These are phyloP conservation scores for Trichogramma pretiosum DNA, from an alignment of 1,140 invertebrate species.

Conservation along the genomic window DNA sequence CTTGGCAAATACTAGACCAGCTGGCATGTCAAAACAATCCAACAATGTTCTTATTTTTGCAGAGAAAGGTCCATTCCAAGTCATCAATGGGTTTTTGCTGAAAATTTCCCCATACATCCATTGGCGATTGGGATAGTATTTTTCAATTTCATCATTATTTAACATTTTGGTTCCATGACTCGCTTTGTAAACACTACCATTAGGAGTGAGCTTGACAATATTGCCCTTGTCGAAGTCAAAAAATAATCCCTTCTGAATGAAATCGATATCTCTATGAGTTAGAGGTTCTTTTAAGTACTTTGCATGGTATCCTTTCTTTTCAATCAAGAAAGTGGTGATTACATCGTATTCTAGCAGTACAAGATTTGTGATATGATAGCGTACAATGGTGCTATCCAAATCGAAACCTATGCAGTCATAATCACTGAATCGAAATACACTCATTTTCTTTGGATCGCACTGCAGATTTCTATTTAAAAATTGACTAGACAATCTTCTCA, in stretches of 20 bases:
- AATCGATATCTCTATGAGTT: conserved; percentile 49
- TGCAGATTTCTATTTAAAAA: not conserved
- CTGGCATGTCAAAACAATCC: conserved; percentile 70
- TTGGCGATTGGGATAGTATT: conserved; percentile 50
- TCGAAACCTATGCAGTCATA: conserved; percentile 77
- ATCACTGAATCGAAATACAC: conserved; percentile 48
- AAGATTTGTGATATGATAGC: conserved; percentile 58
- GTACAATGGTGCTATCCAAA: conserved; percentile 64
- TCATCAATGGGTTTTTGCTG: conserved; percentile 47
- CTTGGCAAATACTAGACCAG: conserved; percentile 59
- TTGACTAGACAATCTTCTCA: too few relatives aligned
- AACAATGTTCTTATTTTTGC: conserved; percentile 56
- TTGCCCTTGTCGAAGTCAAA: conserved; percentile 68
- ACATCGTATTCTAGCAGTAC: conserved; percentile 56
- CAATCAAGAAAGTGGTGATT: conserved; percentile 55
- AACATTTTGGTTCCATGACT: conserved; percentile 62
- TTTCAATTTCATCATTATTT: conserved; percentile 48
- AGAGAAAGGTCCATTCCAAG: conserved; percentile 55
- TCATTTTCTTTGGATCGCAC: conserved; percentile 24
- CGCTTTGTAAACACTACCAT: conserved; percentile 57
- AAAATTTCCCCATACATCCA: conserved; percentile 54
- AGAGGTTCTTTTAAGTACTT: conserved; percentile 48
- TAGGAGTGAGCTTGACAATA: conserved; percentile 53
- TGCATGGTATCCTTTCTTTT: conserved; percentile 52
- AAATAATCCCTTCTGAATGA: conserved; percentile 66